A percentile compares a stretch with the other conserved stretches of the same genome.
Conservation (phyloP, 2,888 invertebrate genomes). For the Odontocerum albicorne region DNA sequence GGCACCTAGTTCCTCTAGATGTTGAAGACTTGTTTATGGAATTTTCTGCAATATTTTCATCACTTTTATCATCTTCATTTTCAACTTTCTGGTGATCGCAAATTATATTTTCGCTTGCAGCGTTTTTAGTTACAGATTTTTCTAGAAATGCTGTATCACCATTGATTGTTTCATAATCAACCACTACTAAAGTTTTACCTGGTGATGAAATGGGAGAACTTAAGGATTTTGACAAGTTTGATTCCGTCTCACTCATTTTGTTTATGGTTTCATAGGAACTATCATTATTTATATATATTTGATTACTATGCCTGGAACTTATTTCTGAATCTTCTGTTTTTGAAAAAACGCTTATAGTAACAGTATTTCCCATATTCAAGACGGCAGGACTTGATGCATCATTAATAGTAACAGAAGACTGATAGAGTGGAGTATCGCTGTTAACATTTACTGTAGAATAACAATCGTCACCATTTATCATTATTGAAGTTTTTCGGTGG, state of each 20-base stretch:
- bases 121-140: slow-evolving; percentile 14
- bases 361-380: slow-evolving; percentile 60
- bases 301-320: slow-evolving; percentile 48
- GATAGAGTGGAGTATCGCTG: slow-evolving; percentile 68
- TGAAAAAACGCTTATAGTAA: slow-evolving; percentile 59
- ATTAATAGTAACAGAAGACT: slow-evolving; percentile 73
- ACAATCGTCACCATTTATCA: slow-evolving; percentile 73
- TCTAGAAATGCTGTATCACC: slow-evolving; percentile 42
- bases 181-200: slow-evolving; percentile 31
- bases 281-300: slow-evolving; percentile 51
- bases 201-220: slow-evolving; percentile 28
- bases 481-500: slow-evolving; percentile 68
- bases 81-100: background rate
- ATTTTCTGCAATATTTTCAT: background rate
- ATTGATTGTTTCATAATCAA: slow-evolving; percentile 43
- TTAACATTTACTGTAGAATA: slow-evolving; percentile 75
- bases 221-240: slow-evolving; percentile 4
- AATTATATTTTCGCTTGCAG: slow-evolving; percentile 5
- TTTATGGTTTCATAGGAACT: slow-evolving; percentile 29
- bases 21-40: slow-evolving; percentile 11
- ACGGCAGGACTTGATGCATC: slow-evolving; percentile 52
- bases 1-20: slow-evolving; percentile 32
- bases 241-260: slow-evolving; percentile 1
- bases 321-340: slow-evolving; percentile 38
- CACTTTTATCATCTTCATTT: background rate